These are phyloP conservation scores for Graptemys geographica DNA, from an alignment of 2,797 vertebrate genomes.

Conservation along the genomic window DNA sequence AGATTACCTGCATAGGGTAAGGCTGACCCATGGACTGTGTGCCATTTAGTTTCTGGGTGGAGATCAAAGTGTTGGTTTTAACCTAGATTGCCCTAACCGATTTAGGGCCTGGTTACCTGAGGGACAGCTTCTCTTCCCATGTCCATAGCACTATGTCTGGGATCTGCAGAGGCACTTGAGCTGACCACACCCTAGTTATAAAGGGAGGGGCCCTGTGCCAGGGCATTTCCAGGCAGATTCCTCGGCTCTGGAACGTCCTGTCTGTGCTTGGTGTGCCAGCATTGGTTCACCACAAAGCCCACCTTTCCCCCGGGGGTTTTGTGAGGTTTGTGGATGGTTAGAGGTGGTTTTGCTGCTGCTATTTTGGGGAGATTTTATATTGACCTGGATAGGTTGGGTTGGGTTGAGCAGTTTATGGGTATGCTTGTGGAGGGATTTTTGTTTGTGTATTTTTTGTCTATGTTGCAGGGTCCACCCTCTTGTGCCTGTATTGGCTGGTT, in stretches of 20 bases:
- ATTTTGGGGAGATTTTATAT: background rate
- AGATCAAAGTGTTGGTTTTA: background rate
- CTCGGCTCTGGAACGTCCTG: background rate
- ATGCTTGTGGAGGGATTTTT: background rate
- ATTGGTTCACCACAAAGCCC: background rate
- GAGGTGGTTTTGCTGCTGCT: background rate
- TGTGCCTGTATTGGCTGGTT: too few relatives aligned
- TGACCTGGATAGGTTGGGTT: background rate
- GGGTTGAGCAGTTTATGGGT: background rate
- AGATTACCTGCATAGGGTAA: background rate
- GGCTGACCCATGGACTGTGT: background rate
- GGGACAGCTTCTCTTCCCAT: background rate
- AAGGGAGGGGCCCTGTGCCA: background rate
- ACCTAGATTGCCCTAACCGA: constrained; percentile 11
- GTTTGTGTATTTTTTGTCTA: background rate
- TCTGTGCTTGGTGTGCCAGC: background rate
- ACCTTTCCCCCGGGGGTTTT: background rate
- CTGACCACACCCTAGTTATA: background rate
- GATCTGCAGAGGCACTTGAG: background rate
- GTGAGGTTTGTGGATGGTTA: background rate
- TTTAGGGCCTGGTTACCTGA: accelerated
- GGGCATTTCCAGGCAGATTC: background rate
- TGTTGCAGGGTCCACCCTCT: too few relatives aligned
- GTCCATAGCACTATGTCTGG: accelerated
- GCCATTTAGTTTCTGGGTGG: background rate